Evolutionary conservation across 2,113 vertebrate genomes (phyloP).

Genomic region (Alaudala cheleensis): DNA sequence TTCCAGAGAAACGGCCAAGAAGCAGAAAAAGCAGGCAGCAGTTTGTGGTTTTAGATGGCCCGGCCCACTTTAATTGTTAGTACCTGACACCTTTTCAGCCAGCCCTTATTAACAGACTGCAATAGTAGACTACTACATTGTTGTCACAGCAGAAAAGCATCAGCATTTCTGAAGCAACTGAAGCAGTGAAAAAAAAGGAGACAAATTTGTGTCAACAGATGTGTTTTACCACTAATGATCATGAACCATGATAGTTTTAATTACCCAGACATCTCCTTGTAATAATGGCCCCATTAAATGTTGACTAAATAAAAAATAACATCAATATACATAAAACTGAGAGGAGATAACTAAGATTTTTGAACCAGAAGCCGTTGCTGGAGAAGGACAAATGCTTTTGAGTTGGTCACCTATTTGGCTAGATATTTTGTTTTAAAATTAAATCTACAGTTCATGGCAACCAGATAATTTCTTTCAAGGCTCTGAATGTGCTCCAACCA

Average conservation of each 20-base stretch:
- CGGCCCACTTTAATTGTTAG: neutral
- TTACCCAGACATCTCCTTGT: slow-evolving; percentile 3
- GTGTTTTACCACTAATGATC: slow-evolving; percentile 35
- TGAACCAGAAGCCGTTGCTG: slow-evolving; percentile 42
- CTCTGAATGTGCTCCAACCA: neutral
- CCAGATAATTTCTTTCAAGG: neutral
- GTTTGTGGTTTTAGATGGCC: neutral
- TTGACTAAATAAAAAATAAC: slow-evolving; percentile 55
- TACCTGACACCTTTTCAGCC: neutral
- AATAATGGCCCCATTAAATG: slow-evolving; percentile 18
- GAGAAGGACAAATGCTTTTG: slow-evolving; percentile 39
- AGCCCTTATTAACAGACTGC: neutral
- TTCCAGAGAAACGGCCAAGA: neutral
- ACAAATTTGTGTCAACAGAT: slow-evolving; percentile 9
- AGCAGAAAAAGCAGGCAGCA: neutral
- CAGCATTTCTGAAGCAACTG: neutral
- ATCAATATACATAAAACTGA: slow-evolving; percentile 59
- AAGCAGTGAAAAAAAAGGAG: neutral
- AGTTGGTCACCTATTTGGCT: slow-evolving; percentile 32
- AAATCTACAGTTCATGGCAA: neutral
- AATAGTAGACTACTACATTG: neutral
- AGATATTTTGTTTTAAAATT: slow-evolving; percentile 43
- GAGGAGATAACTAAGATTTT: slow-evolving; percentile 68
- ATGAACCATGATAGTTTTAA: slow-evolving; percentile 17
- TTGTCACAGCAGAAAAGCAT: neutral